Evolutionary conservation across 2,888 invertebrate species (phyloP), one percentile per base, ranked within the genome.

Genomic region (Eulithis testata): DNA sequence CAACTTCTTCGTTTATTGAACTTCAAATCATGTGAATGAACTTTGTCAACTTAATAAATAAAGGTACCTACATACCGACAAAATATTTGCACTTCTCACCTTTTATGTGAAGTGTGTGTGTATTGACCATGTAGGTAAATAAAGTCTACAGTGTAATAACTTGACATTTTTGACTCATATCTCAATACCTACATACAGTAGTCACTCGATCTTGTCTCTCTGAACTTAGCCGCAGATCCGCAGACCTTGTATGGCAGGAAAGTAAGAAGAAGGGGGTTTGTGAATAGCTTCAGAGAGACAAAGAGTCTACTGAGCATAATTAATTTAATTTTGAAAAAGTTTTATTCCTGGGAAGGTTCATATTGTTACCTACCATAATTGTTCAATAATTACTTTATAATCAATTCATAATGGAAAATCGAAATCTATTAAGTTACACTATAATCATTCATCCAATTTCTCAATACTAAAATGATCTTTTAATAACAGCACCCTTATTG

Each of bases 41-140:
- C 69, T 70, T 72, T 63, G 61, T 36, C 44, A 56, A 57, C 9
- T 44, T 63, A 69, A 66, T 58, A 65, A 69, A 66, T 58, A 57
- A 63, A 63, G 53, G 9, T 31, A 31, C n/a, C n/a, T n/a, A n/a
- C 21, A 21, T 21, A 21, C 56, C 43, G 47, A 63, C 54, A 64
- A 53, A 45, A 60, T 65, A 54, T 68, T 57, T 12, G 51, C 66
- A 58, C 55, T 71, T 69, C 66, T 11, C 66, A 56, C 59, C 50
- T 63, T 45, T 11, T 47, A 47, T 57, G 51, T 54, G 62, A 66
- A 66, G 60, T 50, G 14, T 40, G 40, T 40, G 8, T 50, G 1
- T 63, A 47, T 67, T 67, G 62, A 59, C 63, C 27, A 47, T 52
- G 66, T 31, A 31, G 6, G 31, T 49, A 50, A 65, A 70, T 62